Evolutionary conservation across 2,888 invertebrate species (phyloP), one percentile per base, ranked within the genome.

Genomic region (Yponomeuta evonymella): DNA sequence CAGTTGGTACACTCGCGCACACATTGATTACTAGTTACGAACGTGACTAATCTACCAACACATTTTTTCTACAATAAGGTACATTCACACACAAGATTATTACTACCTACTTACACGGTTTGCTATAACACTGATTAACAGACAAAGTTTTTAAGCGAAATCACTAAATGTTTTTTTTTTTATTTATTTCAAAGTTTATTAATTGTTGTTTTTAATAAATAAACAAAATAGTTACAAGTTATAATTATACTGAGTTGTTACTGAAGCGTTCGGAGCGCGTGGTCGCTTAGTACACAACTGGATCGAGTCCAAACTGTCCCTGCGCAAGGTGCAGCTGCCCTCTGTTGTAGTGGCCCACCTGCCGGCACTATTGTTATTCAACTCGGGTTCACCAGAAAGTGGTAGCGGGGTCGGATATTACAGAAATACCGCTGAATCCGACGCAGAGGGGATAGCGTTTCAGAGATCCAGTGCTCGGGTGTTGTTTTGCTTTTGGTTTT

Each of bases 291-390:
- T 79, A 78, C 79, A 78, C 81, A 81, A 90, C 91, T 92, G 91
- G 91, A 89, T 83, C 82, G 79, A 79, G 77, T 90, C 90, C 90
- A 90, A 91, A 88, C 87, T 90, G 89, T 92, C 90, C 86, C 88
- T 82, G 86, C 87, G 83, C 81, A 79, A 80, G 80, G 85, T 58
- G 51, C 15, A 12, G 8, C 15, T 8, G 51, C 12, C 51, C 15
- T 15, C 3, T 58, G 3, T 58, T 58, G 15, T 58, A 1, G 51
- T 58, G 15, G 8, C 51, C 51, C 51, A 58, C 51, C 51, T 58
- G 51, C 15, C 15, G 3, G 15, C 15, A 15, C 51, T 2, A 15
- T 15, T 3, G 12, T 15, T 12, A 3, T 3, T 15, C 2, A 15
- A 58, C 51, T 15, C 51, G 15, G 15, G 51, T 3, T 58, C 51